phyloP scores from a whole-genome alignment of 2,797 vertebrate species.

The Hyperoplus lanceolatus region DNA sequence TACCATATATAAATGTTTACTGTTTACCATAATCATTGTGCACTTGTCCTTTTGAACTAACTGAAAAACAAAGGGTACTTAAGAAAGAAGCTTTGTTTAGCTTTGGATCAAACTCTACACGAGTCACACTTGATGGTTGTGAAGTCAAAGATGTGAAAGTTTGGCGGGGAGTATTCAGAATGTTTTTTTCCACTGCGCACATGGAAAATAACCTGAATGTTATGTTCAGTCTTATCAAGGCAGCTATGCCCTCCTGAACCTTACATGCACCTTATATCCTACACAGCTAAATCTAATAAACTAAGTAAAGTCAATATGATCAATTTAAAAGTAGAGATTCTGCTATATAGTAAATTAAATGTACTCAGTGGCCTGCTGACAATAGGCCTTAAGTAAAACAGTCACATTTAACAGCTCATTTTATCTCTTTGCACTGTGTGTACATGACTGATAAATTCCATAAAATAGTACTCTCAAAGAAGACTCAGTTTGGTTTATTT shows the following conservation, averaged over 20 bases:
- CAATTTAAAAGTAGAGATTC: slow-evolving; percentile 1
- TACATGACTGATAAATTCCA: not conserved
- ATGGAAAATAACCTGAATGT: slow-evolving; percentile 22
- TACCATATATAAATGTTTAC: not conserved
- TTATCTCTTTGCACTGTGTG: not conserved
- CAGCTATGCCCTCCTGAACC: not conserved
- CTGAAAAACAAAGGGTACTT: slow-evolving; percentile 28
- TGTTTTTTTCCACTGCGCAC: slow-evolving; percentile 30
- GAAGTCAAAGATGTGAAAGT: slow-evolving; percentile 39
- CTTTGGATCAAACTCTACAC: slow-evolving; percentile 33
- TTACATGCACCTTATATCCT: not conserved
- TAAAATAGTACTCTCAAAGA: not conserved
- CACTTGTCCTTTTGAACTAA: slow-evolving; percentile 31
- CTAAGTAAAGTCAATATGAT: not conserved
- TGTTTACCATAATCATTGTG: slow-evolving; percentile 48
- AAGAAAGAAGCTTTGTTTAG: slow-evolving; percentile 43
- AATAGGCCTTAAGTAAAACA: not conserved
- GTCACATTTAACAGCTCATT: not conserved
- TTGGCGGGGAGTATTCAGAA: not conserved
- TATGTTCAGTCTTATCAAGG: slow-evolving; percentile 36
- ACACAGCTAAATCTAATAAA: not conserved
- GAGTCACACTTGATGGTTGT: slow-evolving; percentile 58
- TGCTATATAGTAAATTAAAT: not conserved
- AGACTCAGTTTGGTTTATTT: slow-evolving; percentile 63
- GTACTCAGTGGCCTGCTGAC: not conserved